Evolutionary conservation across 2,888 invertebrate genomes (phyloP).

Genomic region (Dione vanillae): DNA sequence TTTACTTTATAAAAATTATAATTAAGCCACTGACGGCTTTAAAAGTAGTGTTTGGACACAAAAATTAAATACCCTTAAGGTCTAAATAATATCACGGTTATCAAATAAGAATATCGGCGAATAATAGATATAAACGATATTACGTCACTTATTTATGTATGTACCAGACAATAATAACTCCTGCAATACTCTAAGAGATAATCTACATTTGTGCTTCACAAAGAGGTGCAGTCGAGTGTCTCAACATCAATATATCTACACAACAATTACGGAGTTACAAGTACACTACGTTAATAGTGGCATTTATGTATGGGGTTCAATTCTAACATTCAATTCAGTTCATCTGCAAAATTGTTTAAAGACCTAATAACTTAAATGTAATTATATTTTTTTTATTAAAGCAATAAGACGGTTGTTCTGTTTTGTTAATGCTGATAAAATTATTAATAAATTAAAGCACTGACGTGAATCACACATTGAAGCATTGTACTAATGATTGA

Average conservation of each 20-base stretch:
- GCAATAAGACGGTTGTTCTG: slow-evolving; percentile 2
- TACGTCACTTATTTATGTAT: neutral
- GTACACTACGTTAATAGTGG: neutral
- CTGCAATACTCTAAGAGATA: slow-evolving; percentile 16
- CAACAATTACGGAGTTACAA: slow-evolving; percentile 5
- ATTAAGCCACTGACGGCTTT: neutral
- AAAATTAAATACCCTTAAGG: neutral
- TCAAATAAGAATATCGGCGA: slow-evolving; percentile 7
- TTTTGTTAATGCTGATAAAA: neutral
- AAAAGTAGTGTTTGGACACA: neutral
- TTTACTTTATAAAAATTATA: neutral
- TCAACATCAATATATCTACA: slow-evolving; percentile 23
- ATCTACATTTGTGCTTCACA: slow-evolving; percentile 44
- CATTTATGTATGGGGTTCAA: too few relatives aligned
- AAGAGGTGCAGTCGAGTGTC: slow-evolving; percentile 34
- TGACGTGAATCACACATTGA: neutral
- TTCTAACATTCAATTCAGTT: slow-evolving; percentile 1
- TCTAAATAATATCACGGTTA: slow-evolving; percentile 9
- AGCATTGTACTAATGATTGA: slow-evolving; percentile 2
- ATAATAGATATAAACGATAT: slow-evolving; percentile 25
- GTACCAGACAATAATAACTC: neutral
- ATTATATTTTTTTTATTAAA: neutral
- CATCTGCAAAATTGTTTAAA: slow-evolving; percentile 3
- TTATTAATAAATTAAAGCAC: neutral
- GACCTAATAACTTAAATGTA: neutral